Conservation (phyloP, 2,113 vertebrate genomes). For the Noturus placidus region DNA sequence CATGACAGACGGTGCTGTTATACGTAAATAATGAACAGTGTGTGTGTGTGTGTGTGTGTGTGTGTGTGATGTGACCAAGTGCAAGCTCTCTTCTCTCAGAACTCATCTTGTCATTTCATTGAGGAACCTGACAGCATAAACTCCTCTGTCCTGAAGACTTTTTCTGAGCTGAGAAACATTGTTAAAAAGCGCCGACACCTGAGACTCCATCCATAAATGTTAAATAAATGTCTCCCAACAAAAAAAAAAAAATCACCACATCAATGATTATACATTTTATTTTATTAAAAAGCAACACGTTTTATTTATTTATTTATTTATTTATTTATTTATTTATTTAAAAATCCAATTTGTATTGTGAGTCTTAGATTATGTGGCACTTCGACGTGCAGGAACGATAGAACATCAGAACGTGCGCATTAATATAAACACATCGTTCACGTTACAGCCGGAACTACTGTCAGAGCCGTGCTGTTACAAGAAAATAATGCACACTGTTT, state of each 20-base stretch:
- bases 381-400: background rate
- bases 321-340: too few species aligned
- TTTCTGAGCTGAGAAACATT: background rate
- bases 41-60: background rate
- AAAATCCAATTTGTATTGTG: background rate
- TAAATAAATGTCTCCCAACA: background rate
- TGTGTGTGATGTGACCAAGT: background rate
- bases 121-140: background rate
- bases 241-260: background rate
- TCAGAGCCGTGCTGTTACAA: background rate
- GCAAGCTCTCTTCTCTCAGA: background rate
- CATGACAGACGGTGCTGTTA: background rate
- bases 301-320: too few species aligned
- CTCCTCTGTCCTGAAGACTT: background rate
- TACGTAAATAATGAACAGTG: background rate
- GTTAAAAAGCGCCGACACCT: background rate
- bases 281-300: background rate
- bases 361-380: background rate
- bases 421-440: background rate
- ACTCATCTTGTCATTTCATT: background rate
- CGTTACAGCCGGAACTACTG: background rate
- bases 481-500: background rate
- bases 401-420: background rate
- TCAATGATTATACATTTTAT: background rate
- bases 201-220: background rate